Evolutionary conservation across 2,888 invertebrate genomes (phyloP).

Genomic region (Heterodera filipjevi): DNA sequence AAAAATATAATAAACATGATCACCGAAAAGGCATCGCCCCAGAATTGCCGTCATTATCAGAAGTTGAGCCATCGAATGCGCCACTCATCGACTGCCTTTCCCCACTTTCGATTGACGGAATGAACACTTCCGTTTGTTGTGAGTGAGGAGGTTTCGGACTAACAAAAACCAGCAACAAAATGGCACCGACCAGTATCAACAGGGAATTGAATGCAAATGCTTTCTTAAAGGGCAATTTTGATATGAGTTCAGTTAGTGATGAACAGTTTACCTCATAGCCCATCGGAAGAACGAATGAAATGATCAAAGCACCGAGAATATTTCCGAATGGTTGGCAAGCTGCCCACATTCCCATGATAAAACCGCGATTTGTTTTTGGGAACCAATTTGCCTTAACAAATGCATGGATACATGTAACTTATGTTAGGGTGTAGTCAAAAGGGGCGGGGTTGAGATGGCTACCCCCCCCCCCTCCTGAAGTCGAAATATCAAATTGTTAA

Average conservation of each 20-base stretch:
- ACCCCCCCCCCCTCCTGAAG: too few species aligned
- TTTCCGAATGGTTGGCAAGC: constrained; percentile 70
- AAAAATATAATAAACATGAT: not conserved
- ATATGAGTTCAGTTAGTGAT: not conserved
- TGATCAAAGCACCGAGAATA: constrained; percentile 68
- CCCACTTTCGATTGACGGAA: not conserved
- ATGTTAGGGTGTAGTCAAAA: too few species aligned
- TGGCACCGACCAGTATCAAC: constrained; percentile 66
- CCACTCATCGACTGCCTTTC: not conserved
- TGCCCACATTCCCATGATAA: constrained; percentile 69
- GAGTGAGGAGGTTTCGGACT: constrained; percentile 55
- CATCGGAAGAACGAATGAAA: constrained; percentile 66
- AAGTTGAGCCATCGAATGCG: constrained; percentile 17
- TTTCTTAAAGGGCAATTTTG: constrained; percentile 63
- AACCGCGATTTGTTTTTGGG: constrained; percentile 67
- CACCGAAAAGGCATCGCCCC: not conserved
- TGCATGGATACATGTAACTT: too few species aligned
- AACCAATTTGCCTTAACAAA: constrained; percentile 68
- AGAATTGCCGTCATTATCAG: not conserved
- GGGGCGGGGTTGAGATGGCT: too few species aligned
- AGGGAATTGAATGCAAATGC: constrained; percentile 68
- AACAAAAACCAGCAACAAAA: constrained; percentile 67
- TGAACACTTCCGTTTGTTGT: not conserved
- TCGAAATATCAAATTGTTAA: too few species aligned
- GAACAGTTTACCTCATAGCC: constrained; percentile 66